Evolutionary conservation across 2,888 invertebrate species (phyloP).

Genomic region (Cheilosia soror): DNA sequence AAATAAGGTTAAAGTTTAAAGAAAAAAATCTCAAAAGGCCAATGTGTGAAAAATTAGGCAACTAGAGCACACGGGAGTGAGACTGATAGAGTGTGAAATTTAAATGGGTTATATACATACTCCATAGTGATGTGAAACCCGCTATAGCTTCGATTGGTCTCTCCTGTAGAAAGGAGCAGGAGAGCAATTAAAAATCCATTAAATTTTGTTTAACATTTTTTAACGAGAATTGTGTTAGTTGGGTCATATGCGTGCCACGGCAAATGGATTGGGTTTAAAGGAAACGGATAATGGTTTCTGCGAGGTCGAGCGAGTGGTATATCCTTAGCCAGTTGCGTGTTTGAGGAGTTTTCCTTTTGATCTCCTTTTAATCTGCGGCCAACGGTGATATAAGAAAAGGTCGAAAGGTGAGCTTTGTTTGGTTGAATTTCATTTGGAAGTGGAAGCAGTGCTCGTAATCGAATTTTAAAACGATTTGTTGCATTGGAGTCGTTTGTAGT

Average conservation of each 20-base stretch:
- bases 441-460: slow-evolving; percentile 20
- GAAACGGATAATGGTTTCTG: slow-evolving; percentile 34
- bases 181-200: slow-evolving; percentile 51
- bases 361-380: slow-evolving; percentile 32
- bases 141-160: too few relatives aligned
- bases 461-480: background rate
- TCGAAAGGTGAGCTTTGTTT: slow-evolving; percentile 21
- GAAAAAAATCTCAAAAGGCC: background rate
- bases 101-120: too few relatives aligned
- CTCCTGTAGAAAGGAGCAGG: background rate
- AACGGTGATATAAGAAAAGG: background rate
- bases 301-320: slow-evolving; percentile 3
- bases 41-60: background rate
- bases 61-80: background rate
- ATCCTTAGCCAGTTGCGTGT: slow-evolving; percentile 41
- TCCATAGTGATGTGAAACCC: too few relatives aligned
- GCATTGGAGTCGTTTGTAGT: background rate
- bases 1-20: background rate
- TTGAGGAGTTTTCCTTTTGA: slow-evolving; percentile 7
- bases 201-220: slow-evolving; percentile 19
- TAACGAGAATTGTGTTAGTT: background rate
- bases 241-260: slow-evolving; percentile 36
- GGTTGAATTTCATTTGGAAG: slow-evolving; percentile 24
- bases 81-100: background rate
- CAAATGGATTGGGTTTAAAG: slow-evolving; percentile 13